phyloP scores from a whole-genome alignment of 2,113 vertebrate genomes.

The Oryctolagus cuniculus region DNA sequence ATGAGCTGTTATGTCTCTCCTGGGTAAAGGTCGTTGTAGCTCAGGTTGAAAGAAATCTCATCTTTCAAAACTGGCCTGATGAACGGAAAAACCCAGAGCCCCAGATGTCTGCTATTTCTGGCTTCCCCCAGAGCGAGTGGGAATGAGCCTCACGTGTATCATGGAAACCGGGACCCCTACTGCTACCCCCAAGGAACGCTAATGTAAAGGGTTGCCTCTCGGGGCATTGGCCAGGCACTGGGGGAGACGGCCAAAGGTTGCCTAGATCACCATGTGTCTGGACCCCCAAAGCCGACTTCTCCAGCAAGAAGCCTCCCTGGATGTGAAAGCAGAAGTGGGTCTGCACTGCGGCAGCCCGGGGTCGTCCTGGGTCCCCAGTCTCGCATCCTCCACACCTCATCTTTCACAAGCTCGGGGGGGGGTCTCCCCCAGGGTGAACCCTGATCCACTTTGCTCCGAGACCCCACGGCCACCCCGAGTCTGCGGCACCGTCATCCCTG shows the following conservation, averaged over 20 bases:
- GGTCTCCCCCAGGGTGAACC: not conserved
- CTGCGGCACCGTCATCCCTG: not conserved
- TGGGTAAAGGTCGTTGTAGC: not conserved
- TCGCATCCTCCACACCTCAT: not conserved
- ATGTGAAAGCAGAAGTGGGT: not conserved
- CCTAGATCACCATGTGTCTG: not conserved
- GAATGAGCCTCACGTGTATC: not conserved
- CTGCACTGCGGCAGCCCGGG: not conserved
- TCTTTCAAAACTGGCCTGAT: slow-evolving; percentile 56
- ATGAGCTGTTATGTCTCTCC: slow-evolving; percentile 60
- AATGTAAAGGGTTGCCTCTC: not conserved
- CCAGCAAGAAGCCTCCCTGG: not conserved
- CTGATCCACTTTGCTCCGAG: not conserved
- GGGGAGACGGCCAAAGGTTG: not conserved
- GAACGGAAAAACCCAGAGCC: slow-evolving; percentile 67
- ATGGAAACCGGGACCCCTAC: not conserved
- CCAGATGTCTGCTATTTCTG: slow-evolving; percentile 62
- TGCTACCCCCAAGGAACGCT: too few relatives aligned
- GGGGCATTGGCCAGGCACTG: not conserved
- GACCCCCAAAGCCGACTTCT: not conserved
- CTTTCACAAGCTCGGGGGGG: not conserved
- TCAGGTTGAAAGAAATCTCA: slow-evolving; percentile 25
- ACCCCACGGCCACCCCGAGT: accelerated
- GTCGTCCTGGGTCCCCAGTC: not conserved
- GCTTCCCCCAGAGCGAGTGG: not conserved